phyloP scores from a whole-genome alignment of 2,797 vertebrate species.

The Dromococcyx pavoninus region DNA sequence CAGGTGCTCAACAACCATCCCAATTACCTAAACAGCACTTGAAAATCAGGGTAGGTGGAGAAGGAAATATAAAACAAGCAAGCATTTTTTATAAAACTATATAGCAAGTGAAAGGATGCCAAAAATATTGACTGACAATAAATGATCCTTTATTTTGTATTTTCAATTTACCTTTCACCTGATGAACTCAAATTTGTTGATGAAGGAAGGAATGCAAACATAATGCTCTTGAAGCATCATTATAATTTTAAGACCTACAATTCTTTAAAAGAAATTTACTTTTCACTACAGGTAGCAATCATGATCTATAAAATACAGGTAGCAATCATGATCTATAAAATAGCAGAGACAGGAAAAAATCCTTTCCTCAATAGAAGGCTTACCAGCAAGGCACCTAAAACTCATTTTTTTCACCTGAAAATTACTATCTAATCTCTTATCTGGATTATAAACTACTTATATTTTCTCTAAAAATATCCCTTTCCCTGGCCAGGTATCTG shows the following conservation, averaged over 20 bases:
- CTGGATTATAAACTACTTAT: not conserved
- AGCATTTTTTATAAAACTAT: not conserved
- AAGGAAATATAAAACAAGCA: constrained; percentile 33
- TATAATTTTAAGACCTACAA: not conserved
- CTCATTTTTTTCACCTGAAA: not conserved
- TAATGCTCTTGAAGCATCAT: not conserved
- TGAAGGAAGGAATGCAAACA: not conserved
- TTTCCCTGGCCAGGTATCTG: not conserved
- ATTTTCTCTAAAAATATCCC: not conserved
- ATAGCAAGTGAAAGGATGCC: not conserved
- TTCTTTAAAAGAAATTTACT: not conserved
- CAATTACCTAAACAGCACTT: constrained; percentile 36
- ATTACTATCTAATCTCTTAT: not conserved
- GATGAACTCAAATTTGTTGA: not conserved
- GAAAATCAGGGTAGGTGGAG: constrained; percentile 17
- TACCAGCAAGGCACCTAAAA: not conserved
- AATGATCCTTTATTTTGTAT: not conserved
- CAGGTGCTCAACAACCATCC: constrained; percentile 37
- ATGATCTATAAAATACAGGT: too few relatives aligned
- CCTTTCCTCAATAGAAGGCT: not conserved
- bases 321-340: too few relatives aligned
- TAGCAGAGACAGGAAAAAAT: not conserved
- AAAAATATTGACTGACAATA: not conserved
- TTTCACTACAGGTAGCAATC: not conserved
- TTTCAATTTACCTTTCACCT: not conserved